Base-by-base conservation (phyloP, 1,140 invertebrate species). In the Camponotus floridanus region DNA sequence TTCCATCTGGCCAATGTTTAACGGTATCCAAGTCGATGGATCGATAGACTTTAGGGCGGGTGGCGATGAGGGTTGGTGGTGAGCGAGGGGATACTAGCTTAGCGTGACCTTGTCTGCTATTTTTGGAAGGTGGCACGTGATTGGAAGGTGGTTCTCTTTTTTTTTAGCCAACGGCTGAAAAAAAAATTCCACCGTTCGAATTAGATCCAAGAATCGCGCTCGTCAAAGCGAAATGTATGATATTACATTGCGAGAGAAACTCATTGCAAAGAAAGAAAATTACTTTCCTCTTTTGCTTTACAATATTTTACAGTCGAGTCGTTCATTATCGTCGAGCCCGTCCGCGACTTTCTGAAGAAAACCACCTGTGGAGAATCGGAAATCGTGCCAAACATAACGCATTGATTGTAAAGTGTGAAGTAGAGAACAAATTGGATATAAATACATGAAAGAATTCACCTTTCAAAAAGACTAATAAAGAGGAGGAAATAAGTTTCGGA, bases 21-120 rank as follows among this genome's bases (percentile, higher is more conserved):
- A 73, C 57, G 70, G 15, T 55, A 83, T 76, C 62, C 39, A 61
- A 31, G 26, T 31, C 62, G 76, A 80, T 85, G 85, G 90, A 89
- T 91, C 90, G 78, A 89, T 91, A 87, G 61, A 71, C 21, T 86
- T 85, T 67, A 64, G 89, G 90, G 74, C 67, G 62, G 70, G 33
- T 8, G 70, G 81, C 21, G 57, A 57, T 18, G 59, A 83, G 84
- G 48, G 59, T n/a, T 31, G 42, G 18, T 67, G 61, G 62, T 68
- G 36, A 45, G 45, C 71, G 61, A 59, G 51, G 71, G 55, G 31
- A 83, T 61, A 83, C 68, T 31, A 39, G 68, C 68, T 79, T 70
- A 45, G 71, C 74, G 48, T 81, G 90, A 91, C 89, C 87, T 91
- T 91, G 90, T 48, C 45, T 39, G 71, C 85, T 91, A 91, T 91